These are phyloP conservation scores for Clarias laeviceps DNA, from an alignment of 2,797 vertebrate genomes.

Conservation along the genomic window DNA sequence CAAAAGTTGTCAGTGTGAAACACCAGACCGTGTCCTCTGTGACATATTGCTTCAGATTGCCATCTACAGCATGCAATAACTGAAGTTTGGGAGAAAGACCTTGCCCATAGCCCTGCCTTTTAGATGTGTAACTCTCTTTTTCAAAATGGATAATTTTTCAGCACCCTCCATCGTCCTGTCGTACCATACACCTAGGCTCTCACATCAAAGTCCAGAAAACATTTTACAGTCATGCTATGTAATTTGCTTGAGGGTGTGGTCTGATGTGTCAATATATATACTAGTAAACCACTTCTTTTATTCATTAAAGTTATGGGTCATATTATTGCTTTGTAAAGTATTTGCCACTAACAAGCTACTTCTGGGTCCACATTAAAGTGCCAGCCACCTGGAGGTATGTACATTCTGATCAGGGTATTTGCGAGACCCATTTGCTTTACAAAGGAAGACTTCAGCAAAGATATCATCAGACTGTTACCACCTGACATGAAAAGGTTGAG, in stretches of 20 bases:
- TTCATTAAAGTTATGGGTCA: not conserved
- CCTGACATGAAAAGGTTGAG: not conserved
- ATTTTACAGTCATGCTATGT: not conserved
- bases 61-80: not conserved
- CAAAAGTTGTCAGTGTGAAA: not conserved
- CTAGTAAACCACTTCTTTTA: not conserved
- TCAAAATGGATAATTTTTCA: not conserved
- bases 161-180: not conserved
- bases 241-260: not conserved
- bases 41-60: conserved; percentile 1
- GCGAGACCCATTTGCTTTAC: not conserved
- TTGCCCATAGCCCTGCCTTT: no score
- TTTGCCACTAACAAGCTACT: not conserved
- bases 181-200: not conserved
- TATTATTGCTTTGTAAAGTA: not conserved
- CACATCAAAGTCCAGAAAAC: not conserved
- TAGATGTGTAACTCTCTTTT: not conserved
- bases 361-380: not conserved
- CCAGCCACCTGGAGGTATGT: not conserved
- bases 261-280: not conserved
- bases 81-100: not conserved
- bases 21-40: not conserved
- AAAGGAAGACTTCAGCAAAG: not conserved
- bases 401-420: not conserved
- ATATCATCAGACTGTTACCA: not conserved